Conservation (phyloP, 1,140 invertebrate species). For the Drosophila erecta region DNA sequence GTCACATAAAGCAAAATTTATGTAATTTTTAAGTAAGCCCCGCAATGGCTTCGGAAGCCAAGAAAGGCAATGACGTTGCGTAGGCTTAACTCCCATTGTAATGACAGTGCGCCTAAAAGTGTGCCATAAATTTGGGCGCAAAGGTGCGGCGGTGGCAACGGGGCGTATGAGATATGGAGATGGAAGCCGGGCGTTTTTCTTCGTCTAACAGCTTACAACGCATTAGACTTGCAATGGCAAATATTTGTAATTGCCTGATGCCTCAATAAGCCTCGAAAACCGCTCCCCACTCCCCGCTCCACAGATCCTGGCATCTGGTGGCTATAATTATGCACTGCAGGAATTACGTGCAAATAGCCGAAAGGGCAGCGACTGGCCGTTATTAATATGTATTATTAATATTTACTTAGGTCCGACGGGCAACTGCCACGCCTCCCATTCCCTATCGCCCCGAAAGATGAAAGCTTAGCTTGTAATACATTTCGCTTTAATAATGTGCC, state of each 20-base stretch:
- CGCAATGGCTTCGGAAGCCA: conserved; percentile 32
- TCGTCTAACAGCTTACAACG: conserved; percentile 10
- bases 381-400: conserved; percentile 84
- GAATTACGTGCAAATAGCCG: conserved; percentile 80
- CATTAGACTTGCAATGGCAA: conserved; percentile 55
- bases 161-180: conserved; percentile 36
- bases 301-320: conserved; percentile 11
- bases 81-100: conserved; percentile 75
- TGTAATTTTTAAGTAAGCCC: conserved; percentile 81
- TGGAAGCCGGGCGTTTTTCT: conserved; percentile 5
- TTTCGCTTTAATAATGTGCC: conserved; percentile 64
- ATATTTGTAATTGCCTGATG: conserved; percentile 75
- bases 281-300: too few relatives aligned
- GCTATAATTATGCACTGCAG: conserved; percentile 71
- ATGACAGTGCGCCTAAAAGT: conserved; percentile 79
- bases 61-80: conserved; percentile 28
- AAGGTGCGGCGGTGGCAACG: conserved; percentile 34
- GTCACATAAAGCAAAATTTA: conserved; percentile 77
- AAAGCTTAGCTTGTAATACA: conserved; percentile 71
- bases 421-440: background rate
- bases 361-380: conserved; percentile 48
- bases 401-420: conserved; percentile 80
- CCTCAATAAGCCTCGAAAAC: conserved; percentile 49
- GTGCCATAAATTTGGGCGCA: conserved; percentile 66
- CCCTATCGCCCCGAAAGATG: conserved; percentile 43